Conservation (phyloP, 2,113 vertebrate genomes). For the Microcebus ravelobensis region DNA sequence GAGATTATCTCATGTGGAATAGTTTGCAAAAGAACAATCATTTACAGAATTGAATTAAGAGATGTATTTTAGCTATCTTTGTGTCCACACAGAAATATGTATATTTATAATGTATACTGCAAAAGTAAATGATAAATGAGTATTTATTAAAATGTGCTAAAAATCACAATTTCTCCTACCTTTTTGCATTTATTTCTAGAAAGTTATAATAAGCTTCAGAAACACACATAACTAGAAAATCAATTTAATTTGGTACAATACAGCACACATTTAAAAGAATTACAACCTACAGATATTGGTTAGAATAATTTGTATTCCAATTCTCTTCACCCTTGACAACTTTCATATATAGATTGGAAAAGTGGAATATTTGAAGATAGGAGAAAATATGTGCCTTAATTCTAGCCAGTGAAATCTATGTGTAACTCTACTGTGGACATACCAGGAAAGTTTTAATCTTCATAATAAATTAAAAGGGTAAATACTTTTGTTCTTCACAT, state of each 20-base stretch:
- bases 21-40: not conserved
- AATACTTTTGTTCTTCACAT: not conserved
- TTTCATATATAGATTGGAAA: not conserved
- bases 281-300: not conserved
- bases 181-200: constrained; percentile 2
- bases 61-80: not conserved
- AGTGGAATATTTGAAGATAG: not conserved
- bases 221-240: not conserved
- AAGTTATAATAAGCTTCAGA: not conserved
- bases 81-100: not conserved
- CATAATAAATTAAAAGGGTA: not conserved
- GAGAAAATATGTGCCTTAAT: not conserved
- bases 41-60: constrained; percentile 28
- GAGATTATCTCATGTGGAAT: not conserved
- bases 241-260: constrained; percentile 14
- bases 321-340: not conserved
- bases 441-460: not conserved
- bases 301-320: not conserved
- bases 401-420: not conserved
- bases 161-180: not conserved
- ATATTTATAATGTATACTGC: not conserved
- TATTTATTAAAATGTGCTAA: constrained; percentile 34
- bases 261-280: not conserved
- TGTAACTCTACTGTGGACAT: not conserved
- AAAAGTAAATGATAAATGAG: not conserved